Evolutionary conservation across 2,888 invertebrate genomes (phyloP).

Genomic region (Diarsia brunnea): DNA sequence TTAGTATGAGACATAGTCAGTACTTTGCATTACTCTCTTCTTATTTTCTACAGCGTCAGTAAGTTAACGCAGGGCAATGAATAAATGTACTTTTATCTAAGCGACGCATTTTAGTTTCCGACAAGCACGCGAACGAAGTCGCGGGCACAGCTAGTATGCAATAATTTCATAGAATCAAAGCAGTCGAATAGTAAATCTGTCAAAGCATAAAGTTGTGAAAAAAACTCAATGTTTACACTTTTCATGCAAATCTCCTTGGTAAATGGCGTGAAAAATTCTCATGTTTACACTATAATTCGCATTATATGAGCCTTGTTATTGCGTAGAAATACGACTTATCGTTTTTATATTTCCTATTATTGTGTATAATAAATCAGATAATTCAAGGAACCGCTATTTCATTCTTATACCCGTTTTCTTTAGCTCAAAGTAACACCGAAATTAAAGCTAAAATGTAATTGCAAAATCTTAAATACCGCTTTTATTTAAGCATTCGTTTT

Average conservation of each 20-base stretch:
- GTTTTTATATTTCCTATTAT: not conserved
- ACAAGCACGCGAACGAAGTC: too few relatives aligned
- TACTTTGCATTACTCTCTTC: too few relatives aligned
- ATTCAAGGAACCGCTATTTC: not conserved
- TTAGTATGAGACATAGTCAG: too few relatives aligned
- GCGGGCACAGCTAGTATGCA: too few relatives aligned
- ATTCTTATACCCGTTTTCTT: not conserved
- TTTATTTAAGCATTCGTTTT: not conserved
- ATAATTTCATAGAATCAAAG: constrained; percentile 9
- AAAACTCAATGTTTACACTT: constrained; percentile 10
- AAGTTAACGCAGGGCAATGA: too few relatives aligned
- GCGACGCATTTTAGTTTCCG: too few relatives aligned
- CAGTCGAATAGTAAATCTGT: constrained; percentile 6
- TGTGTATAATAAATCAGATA: not conserved
- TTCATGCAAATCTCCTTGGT: constrained; percentile 20
- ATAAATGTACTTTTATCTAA: too few relatives aligned
- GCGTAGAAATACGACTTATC: not conserved
- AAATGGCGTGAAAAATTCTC: constrained; percentile 24
- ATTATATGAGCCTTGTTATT: constrained; percentile 11
- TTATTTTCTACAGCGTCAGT: too few relatives aligned
- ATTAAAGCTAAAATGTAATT: not conserved
- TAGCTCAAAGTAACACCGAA: not conserved
- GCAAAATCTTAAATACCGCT: not conserved
- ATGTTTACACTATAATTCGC: constrained; percentile 22
- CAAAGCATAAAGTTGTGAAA: constrained; percentile 28